Conservation (phyloP, 2,888 invertebrate species). For the Eremobia ochroleuca region DNA sequence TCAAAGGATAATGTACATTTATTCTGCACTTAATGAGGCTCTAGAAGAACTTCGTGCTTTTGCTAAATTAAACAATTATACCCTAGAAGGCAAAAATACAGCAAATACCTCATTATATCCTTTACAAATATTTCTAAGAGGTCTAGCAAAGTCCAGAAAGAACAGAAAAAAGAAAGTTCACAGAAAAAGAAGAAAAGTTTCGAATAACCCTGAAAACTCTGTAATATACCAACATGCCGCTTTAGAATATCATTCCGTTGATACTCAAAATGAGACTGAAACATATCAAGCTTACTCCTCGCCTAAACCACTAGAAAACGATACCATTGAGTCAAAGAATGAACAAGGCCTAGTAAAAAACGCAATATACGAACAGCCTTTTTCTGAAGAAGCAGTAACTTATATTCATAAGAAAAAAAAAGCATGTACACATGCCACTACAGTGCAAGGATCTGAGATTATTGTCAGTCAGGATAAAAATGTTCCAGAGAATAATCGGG, state of each 20-base stretch:
- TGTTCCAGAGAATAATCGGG: too few species aligned
- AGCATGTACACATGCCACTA: too few species aligned
- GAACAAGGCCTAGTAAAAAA: not conserved
- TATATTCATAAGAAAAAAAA: slow-evolving; percentile 6
- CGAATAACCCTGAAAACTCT: not conserved
- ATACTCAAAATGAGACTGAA: not conserved
- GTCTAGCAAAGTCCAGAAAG: not conserved
- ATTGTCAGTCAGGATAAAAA: too few species aligned
- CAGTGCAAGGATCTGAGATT: too few species aligned
- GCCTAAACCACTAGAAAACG: not conserved
- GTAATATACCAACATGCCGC: not conserved
- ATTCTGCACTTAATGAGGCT: too few species aligned
- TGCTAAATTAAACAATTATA: not conserved
- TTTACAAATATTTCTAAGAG: not conserved
- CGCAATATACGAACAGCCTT: too few species aligned
- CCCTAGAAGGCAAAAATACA: too few species aligned
- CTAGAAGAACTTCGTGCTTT: not conserved
- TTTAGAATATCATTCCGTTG: not conserved
- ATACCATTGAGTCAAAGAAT: not conserved
- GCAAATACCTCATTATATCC: too few species aligned
- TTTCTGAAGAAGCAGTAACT: not conserved
- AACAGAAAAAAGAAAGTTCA: not conserved
- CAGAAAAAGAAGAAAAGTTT: not conserved
- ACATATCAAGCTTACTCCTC: not conserved
- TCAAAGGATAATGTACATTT: not conserved